These are phyloP conservation scores for Tetranychus piercei DNA, from an alignment of 2,888 invertebrate species.

Conservation along the genomic window DNA sequence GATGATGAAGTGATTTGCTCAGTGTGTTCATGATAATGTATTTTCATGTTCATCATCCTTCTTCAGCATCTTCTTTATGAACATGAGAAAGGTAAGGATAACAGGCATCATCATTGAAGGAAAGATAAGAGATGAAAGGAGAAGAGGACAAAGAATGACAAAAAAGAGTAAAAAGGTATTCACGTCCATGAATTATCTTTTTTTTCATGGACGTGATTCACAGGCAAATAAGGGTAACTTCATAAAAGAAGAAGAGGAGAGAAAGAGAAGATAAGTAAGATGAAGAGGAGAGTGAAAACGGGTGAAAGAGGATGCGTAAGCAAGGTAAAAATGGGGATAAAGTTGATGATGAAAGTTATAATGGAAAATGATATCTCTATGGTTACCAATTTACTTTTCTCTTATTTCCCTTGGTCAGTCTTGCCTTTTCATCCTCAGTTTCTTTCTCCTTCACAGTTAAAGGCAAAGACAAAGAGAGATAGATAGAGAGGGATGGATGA, in stretches of 20 bases:
- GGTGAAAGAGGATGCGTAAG: neutral
- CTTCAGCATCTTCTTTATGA: neutral
- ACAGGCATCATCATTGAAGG: neutral
- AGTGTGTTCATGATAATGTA: too few species aligned
- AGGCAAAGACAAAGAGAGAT: neutral
- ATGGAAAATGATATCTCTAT: neutral
- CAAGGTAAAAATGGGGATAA: neutral
- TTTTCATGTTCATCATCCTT: too few species aligned
- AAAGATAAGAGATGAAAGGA: neutral
- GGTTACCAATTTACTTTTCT: too few species aligned
- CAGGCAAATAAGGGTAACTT: neutral
- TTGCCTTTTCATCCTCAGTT: too few species aligned
- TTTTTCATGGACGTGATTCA: neutral
- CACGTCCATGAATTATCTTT: neutral
- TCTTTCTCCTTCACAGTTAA: neutral
- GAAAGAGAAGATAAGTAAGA: neutral
- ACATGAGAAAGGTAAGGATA: neutral
- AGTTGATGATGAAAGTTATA: neutral
- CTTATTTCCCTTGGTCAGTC: too few species aligned
- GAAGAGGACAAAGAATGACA: neutral
- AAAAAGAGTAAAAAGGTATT: neutral
- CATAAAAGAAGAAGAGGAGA: neutral
- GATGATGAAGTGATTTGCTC: too few species aligned
- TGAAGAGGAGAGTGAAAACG: neutral
- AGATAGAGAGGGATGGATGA: neutral